phyloP scores from a whole-genome alignment of 2,113 vertebrate species.

The Odontesthes bonariensis region DNA sequence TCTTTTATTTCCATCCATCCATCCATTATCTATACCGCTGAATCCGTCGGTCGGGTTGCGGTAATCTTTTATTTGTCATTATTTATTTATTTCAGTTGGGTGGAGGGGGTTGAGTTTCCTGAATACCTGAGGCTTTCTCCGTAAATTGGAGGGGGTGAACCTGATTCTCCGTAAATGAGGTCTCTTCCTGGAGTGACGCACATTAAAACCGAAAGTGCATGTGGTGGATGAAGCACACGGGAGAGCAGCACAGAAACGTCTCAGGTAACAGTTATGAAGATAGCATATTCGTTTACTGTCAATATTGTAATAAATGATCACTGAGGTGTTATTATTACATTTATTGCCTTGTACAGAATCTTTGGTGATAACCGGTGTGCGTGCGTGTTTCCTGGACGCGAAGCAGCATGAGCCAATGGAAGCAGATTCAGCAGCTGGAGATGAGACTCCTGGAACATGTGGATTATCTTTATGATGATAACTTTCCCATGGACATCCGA shows the following conservation, averaged over 20 bases:
- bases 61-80: no score
- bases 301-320: neutral
- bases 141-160: no score
- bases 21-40: no score
- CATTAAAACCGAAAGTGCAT: conserved; percentile 58
- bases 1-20: no score
- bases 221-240: conserved; percentile 24
- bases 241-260: conserved; percentile 4
- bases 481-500: conserved; percentile 97
- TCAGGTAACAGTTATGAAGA: conserved; percentile 21
- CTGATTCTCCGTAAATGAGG: neutral
- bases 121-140: neutral
- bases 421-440: conserved; percentile 95
- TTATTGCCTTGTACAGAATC: neutral
- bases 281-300: neutral
- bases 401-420: conserved; percentile 95
- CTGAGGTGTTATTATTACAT: neutral
- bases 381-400: neutral
- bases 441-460: conserved; percentile 95
- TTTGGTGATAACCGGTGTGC: neutral
- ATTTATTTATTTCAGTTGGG: no score
- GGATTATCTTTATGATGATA: conserved; percentile 96
- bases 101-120: neutral
- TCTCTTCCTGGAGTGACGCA: conserved; percentile 38
- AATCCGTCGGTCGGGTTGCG: no score